Base-by-base conservation (phyloP, 2,797 vertebrate species). In the Neosilurus mollespiculum region DNA sequence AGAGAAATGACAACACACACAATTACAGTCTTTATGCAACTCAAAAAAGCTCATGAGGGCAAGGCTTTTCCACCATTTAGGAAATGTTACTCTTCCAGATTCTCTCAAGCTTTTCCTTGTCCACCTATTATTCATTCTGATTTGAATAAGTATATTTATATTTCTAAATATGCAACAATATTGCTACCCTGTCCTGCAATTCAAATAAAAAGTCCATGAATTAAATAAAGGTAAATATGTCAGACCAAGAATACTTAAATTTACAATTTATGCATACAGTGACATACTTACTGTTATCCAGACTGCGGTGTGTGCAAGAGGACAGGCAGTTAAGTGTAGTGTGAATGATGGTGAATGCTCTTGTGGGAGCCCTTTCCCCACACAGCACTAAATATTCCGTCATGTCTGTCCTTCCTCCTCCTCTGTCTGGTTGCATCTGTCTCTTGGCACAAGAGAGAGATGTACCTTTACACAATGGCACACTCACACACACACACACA, bases 351-450 rank as follows among this genome's bases (percentile, higher is more conserved):
- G 81, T 53, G 43, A 62, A 71, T 24, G 30, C 76, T 81, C 80
- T 43, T 30, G 14, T 59, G 66, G 66, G 79, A 81, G 79, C 73
- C 67, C 37, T 87, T 87, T 91, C 88, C 82, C 89, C 89, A 70
- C 84, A 69, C 53, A 82, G 89, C 91, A 81, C 80, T 59, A 62
- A 86, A 84, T 69, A 77, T 87, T 90, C 88, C 80, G 81, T 86
- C 80, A 84, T 87, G 86, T 87, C 81, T 77, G 59, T 87, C 70
- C 73, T 80, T 83, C 78, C 79, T 84, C 83, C 82, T 86, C 73
- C 76, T 72, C 83, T 78, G 86, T 84, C 88, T 86, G 86, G 64
- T 56, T 80, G 83, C 79, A 86, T 89, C 69, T 86, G 87, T 88
- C 86, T 88, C 62, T 82, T 86, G 85, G 80, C 75, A 71, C 49